Evolutionary conservation across 2,113 vertebrate genomes (phyloP).

Genomic region (Peromyscus leucopus): DNA sequence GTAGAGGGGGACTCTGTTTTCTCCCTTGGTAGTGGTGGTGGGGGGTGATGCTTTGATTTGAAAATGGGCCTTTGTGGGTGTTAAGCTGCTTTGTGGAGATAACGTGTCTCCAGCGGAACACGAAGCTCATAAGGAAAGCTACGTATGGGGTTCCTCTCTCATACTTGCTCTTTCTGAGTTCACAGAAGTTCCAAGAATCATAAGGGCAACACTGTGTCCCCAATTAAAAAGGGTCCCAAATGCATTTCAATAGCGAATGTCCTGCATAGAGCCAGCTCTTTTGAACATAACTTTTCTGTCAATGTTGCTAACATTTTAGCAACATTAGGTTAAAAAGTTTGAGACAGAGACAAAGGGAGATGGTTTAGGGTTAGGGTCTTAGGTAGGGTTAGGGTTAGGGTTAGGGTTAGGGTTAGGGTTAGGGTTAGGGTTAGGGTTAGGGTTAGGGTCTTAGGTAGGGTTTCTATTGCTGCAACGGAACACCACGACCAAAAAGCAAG

Average conservation of each 20-base stretch:
- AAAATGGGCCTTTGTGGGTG: conserved; percentile 23
- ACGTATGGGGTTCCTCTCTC: background rate
- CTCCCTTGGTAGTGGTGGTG: background rate
- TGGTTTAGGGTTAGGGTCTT: background rate
- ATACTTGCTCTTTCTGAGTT: background rate
- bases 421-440: background rate
- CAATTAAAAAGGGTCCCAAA: background rate
- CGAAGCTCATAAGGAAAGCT: background rate
- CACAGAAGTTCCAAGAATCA: background rate
- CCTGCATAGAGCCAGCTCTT: background rate
- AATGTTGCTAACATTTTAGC: conserved; percentile 20
- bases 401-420: background rate
- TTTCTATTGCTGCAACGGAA: background rate
- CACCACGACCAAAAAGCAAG: background rate
- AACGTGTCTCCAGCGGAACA: background rate
- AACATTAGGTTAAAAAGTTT: background rate
- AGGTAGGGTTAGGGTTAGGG: background rate
- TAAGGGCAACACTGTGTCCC: background rate
- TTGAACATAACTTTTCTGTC: background rate
- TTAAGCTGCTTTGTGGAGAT: conserved; percentile 37
- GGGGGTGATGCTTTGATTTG: background rate
- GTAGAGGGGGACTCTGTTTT: conserved; percentile 34
- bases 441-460: background rate
- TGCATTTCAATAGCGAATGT: conserved; percentile 35
- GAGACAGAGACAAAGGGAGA: conserved; percentile 19